Conservation (phyloP, 2,888 invertebrate genomes). For the Icerya purchasi region DNA sequence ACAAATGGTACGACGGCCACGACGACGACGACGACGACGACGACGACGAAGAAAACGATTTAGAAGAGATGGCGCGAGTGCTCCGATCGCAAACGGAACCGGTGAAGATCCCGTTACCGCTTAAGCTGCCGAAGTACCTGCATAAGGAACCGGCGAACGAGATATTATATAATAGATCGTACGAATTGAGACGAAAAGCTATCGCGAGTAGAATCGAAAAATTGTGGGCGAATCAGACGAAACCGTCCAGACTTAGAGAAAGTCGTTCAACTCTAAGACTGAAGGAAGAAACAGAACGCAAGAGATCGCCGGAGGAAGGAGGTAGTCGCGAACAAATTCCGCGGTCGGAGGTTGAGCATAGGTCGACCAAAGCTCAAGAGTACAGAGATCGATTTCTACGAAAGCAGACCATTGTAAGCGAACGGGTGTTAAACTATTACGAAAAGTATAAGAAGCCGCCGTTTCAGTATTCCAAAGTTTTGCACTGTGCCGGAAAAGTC, state of each 20-base stretch:
- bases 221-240: not conserved
- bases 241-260: not conserved
- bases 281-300: not conserved
- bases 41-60: not conserved
- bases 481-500: too few relatives aligned
- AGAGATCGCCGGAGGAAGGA: not conserved
- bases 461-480: too few relatives aligned
- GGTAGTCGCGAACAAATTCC: too few relatives aligned
- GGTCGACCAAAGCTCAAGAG: not conserved
- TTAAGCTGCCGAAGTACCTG: not conserved
- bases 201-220: not conserved
- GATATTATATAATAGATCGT: not conserved
- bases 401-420: not conserved
- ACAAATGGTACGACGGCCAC: not conserved
- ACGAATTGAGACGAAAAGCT: not conserved
- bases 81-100: not conserved
- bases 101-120: not conserved
- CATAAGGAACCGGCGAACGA: not conserved
- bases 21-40: not conserved
- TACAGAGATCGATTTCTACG: not conserved
- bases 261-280: not conserved
- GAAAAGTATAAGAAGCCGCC: not conserved
- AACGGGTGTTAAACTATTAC: not conserved
- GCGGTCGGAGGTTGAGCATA: not conserved
- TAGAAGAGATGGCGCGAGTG: not conserved